Conservation (phyloP, 2,113 vertebrate genomes). For the Hemichromis elongatus region DNA sequence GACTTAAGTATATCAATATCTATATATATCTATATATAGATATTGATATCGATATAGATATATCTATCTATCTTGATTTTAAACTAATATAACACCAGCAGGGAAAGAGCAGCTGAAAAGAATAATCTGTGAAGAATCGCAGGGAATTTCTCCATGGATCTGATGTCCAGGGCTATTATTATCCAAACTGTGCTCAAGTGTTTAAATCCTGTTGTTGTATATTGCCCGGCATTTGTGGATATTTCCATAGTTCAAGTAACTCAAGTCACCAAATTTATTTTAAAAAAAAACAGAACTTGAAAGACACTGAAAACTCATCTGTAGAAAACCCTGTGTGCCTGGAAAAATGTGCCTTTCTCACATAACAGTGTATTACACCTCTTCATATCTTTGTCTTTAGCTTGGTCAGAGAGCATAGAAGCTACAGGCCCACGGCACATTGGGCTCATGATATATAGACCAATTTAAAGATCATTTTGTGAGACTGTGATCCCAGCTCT, state of each 20-base stretch:
- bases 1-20: background rate
- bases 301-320: background rate
- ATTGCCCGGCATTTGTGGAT: background rate
- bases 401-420: background rate
- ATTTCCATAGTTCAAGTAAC: background rate
- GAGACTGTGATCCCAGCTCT: background rate
- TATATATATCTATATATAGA: no score
- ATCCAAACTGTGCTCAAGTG: background rate
- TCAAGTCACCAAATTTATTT: background rate
- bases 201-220: background rate
- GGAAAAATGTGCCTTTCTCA: background rate
- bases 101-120: background rate
- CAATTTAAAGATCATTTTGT: constrained; percentile 20
- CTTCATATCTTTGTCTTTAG: background rate
- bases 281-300: background rate
- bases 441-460: constrained; percentile 10
- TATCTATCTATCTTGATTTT: background rate
- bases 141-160: background rate
- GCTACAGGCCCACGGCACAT: background rate
- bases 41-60: no score
- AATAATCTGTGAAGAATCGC: background rate
- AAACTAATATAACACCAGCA: background rate
- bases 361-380: background rate
- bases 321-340: background rate
- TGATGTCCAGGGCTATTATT: background rate